Conservation (phyloP, 2,888 invertebrate species). For the Cerastoderma edule region DNA sequence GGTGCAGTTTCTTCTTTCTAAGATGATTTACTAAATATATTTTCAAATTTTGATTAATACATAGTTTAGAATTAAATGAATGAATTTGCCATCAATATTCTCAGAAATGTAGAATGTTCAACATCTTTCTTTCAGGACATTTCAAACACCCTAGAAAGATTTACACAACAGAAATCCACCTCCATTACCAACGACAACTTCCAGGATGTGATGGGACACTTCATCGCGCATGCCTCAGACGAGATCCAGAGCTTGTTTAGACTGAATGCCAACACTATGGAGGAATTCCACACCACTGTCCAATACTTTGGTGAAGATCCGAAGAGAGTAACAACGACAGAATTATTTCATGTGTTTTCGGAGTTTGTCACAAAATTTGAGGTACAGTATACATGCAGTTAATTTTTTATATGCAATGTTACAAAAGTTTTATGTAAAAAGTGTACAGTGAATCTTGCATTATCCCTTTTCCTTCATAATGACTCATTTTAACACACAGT, state of each 20-base stretch:
- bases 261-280: conserved; percentile 74
- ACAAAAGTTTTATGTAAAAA: too few relatives aligned
- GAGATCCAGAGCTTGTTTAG: conserved; percentile 76
- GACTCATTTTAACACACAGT: too few relatives aligned
- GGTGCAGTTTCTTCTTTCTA: too few relatives aligned
- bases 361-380: conserved; percentile 82
- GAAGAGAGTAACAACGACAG: conserved; percentile 71
- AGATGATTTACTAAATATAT: too few relatives aligned
- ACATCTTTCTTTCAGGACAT: conserved; percentile 71
- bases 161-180: conserved; percentile 68
- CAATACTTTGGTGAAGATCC: conserved; percentile 82
- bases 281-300: conserved; percentile 75
- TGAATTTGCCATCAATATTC: too few relatives aligned
- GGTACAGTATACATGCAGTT: too few relatives aligned
- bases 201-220: conserved; percentile 80
- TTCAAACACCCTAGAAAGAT: conserved; percentile 71
- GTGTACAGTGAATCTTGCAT: too few relatives aligned
- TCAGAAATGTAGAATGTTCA: too few relatives aligned
- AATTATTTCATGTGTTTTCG: conserved; percentile 80
- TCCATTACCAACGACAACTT: conserved; percentile 75
- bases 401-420: too few relatives aligned
- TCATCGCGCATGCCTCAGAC: conserved; percentile 75
- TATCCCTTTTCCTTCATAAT: too few relatives aligned
- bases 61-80: too few relatives aligned
- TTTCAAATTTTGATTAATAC: too few relatives aligned